phyloP scores from a whole-genome alignment of 2,888 invertebrate species.

The Calliphora vomitoria region DNA sequence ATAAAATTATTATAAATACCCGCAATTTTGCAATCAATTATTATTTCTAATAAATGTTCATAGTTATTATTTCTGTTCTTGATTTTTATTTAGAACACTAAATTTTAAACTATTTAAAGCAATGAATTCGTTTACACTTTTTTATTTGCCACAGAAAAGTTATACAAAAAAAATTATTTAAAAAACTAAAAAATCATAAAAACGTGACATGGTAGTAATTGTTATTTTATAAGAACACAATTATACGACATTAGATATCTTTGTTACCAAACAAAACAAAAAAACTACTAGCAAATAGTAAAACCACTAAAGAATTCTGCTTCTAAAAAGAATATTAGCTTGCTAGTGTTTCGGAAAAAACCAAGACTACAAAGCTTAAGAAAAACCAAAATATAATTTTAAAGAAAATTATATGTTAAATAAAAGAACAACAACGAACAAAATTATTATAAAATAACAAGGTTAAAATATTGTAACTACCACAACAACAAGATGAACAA shows the following conservation, averaged over 20 bases:
- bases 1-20: conserved; percentile 1
- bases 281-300: background rate
- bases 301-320: no score
- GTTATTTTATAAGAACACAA: conserved; percentile 66
- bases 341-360: background rate
- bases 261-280: background rate
- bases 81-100: conserved; percentile 10
- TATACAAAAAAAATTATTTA: background rate
- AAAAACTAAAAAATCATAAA: conserved; percentile 27
- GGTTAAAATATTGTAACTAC: conserved; percentile 49
- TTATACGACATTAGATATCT: conserved; percentile 56
- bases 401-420: conserved; percentile 54
- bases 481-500: background rate
- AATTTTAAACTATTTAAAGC: conserved; percentile 33
- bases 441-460: conserved; percentile 46
- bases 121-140: conserved; percentile 51
- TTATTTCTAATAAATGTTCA: background rate
- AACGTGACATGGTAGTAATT: conserved; percentile 72
- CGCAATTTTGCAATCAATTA: conserved; percentile 37
- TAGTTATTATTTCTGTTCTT: background rate
- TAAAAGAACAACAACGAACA: conserved; percentile 3
- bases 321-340: background rate
- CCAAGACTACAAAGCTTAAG: background rate
- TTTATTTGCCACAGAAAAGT: background rate
- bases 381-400: background rate